These are phyloP conservation scores for Idaea aversata DNA, from an alignment of 2,888 invertebrate genomes.

Conservation along the genomic window DNA sequence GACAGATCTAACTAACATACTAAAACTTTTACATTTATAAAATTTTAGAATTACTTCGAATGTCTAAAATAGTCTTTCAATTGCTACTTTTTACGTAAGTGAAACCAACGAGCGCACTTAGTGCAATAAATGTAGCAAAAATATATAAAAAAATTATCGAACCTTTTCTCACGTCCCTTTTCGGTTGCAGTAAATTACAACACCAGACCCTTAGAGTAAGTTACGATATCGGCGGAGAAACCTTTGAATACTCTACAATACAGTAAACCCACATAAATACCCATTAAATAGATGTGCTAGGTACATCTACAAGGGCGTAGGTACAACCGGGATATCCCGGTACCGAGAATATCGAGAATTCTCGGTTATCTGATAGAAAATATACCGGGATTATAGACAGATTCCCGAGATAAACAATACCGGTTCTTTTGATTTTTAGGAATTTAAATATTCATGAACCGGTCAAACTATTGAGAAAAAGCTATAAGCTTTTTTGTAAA, in stretches of 20 bases:
- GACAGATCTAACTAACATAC: too few species aligned
- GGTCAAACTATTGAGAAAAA: too few species aligned
- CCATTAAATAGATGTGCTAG: neutral
- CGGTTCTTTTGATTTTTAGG: too few species aligned
- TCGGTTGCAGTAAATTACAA: neutral
- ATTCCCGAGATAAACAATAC: too few species aligned
- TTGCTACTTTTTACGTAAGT: too few species aligned
- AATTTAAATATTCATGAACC: too few species aligned
- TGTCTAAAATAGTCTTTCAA: too few species aligned
- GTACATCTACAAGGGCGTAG: neutral
- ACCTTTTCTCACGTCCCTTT: neutral
- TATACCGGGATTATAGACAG: too few species aligned
- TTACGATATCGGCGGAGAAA: neutral
- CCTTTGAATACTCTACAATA: neutral
- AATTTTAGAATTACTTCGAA: too few species aligned
- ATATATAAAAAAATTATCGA: neutral
- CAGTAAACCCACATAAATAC: constrained; percentile 1
- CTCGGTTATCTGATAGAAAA: neutral
- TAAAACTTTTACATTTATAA: too few species aligned
- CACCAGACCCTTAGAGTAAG: neutral
- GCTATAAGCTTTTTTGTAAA: too few species aligned
- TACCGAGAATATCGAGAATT: neutral
- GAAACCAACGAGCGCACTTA: neutral
- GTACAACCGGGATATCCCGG: neutral
- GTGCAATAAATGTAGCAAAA: neutral